Evolutionary conservation across 2,797 vertebrate genomes (phyloP).

Genomic region (Enteromius treurensis): DNA sequence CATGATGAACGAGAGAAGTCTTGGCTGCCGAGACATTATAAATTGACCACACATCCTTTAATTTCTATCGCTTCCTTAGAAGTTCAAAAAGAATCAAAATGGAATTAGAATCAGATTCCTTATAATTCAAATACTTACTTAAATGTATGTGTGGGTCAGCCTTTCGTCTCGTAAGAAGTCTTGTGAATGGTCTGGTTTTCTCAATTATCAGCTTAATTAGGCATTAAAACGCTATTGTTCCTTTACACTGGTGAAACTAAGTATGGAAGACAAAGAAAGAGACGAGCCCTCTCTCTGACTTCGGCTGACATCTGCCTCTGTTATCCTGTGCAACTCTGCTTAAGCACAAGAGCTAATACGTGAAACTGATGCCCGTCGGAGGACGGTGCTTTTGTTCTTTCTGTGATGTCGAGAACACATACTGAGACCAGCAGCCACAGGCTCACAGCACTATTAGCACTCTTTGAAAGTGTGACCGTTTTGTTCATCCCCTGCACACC

Average conservation of each 20-base stretch:
- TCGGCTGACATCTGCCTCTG: conserved; percentile 72
- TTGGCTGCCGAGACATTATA: conserved; percentile 6
- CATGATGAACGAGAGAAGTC: background rate
- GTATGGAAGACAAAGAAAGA: conserved; percentile 2
- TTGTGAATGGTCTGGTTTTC: conserved; percentile 29
- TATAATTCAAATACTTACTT: background rate
- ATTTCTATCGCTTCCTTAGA: background rate
- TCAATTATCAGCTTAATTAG: conserved; percentile 48
- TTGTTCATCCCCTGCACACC: conserved; percentile 31
- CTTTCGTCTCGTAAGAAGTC: conserved; percentile 19
- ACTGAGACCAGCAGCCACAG: background rate
- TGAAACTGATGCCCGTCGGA: background rate
- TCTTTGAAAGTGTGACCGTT: conserved; percentile 34
- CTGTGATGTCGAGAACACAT: conserved; percentile 23
- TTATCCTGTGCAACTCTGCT: conserved; percentile 60
- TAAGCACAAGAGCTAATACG: background rate
- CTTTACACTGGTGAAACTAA: conserved; percentile 22
- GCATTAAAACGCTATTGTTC: conserved; percentile 31
- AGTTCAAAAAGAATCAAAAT: background rate
- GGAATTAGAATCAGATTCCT: background rate
- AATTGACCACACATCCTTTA: background rate
- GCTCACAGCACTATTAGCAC: conserved; percentile 36
- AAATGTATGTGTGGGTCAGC: conserved; percentile 2
- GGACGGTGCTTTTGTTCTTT: conserved; percentile 7
- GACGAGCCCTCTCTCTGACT: conserved; percentile 5